A percentile compares a stretch with the other conserved stretches of the same genome.
Conservation (phyloP, 2,797 vertebrate species). For the Galago senegalensis region DNA sequence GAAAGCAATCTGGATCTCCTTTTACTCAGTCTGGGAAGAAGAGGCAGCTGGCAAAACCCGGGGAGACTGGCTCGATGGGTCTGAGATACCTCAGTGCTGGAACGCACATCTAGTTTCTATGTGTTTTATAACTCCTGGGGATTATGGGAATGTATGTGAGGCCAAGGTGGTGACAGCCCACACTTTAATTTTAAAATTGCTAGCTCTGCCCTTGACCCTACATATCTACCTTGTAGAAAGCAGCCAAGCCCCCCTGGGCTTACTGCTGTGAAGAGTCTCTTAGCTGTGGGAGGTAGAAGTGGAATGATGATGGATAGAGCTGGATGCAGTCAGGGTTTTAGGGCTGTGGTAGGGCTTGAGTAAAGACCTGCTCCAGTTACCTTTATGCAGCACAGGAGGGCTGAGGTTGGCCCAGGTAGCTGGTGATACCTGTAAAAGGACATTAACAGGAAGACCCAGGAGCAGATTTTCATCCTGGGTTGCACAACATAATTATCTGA, state of each 20-base stretch:
- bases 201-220: neutral
- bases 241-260: neutral
- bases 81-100: neutral
- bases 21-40: neutral
- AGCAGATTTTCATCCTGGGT: neutral
- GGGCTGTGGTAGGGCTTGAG: no score
- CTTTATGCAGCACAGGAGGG: neutral
- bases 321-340: neutral
- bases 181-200: neutral
- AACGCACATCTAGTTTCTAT: neutral
- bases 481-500: neutral
- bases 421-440: fast-evolving
- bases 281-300: neutral
- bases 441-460: neutral
- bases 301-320: neutral
- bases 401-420: neutral
- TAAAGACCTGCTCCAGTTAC: neutral
- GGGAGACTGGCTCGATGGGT: neutral
- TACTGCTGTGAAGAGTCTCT: neutral
- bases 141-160: neutral
- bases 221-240: neutral
- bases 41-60: neutral
- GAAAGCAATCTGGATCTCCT: neutral
- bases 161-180: neutral
- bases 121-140: neutral